Evolutionary conservation across 2,797 vertebrate genomes (phyloP).

Genomic region (Petrocephalus schoutedeni): DNA sequence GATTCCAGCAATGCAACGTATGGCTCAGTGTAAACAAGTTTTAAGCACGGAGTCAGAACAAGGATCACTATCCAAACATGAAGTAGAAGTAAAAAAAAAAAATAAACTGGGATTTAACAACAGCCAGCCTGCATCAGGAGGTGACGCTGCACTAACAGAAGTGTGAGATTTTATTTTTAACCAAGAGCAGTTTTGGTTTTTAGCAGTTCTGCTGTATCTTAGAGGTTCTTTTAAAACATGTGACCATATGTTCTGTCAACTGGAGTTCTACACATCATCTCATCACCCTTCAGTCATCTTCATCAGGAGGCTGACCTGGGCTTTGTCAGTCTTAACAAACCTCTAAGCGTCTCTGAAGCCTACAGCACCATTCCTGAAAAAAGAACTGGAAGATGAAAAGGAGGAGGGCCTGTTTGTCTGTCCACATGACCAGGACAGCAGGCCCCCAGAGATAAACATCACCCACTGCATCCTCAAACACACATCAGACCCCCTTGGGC

Average conservation of each 20-base stretch:
- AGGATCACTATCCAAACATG: neutral
- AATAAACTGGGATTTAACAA: no score
- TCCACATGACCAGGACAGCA: neutral
- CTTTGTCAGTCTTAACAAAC: neutral
- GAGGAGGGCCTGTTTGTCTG: neutral
- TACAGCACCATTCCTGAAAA: neutral
- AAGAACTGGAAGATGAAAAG: neutral
- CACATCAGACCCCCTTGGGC: neutral
- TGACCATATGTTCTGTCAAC: neutral
- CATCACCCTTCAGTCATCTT: neutral
- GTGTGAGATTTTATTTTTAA: slow-evolving; percentile 17
- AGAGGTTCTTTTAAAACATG: neutral
- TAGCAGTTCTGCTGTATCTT: neutral
- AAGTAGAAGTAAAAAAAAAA: neutral
- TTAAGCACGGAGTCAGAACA: neutral
- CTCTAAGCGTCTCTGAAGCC: neutral
- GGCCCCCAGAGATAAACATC: neutral
- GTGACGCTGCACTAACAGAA: neutral
- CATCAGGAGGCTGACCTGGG: neutral
- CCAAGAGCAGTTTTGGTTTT: neutral
- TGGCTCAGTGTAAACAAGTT: neutral
- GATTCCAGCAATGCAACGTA: neutral
- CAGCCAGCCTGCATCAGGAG: neutral
- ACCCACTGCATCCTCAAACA: neutral
- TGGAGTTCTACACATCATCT: neutral